Percentiles rank a stretch among this genome's conserved stretches.
phyloP scores from a whole-genome alignment of 2,797 vertebrate genomes.

The Scyliorhinus canicula region DNA sequence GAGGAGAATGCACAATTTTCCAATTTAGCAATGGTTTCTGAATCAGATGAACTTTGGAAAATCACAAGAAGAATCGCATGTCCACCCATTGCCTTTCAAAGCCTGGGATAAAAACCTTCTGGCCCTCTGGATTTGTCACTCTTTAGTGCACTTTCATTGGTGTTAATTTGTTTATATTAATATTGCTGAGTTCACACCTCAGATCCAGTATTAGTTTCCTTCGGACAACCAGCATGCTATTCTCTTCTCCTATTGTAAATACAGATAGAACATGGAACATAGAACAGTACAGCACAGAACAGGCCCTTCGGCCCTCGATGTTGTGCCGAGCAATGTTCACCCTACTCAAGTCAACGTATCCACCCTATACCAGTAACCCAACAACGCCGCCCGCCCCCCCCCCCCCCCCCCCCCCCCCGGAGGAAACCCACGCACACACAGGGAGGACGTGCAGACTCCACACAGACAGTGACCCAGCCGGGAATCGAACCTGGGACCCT shows the following conservation, averaged over 20 bases:
- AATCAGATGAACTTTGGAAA: not conserved
- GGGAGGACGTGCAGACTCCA: too few species aligned
- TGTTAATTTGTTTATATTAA: not conserved
- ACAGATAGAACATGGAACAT: too few species aligned
- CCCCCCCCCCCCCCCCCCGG: too few species aligned
- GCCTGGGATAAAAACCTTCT: not conserved
- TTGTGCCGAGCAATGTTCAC: too few species aligned
- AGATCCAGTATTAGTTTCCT: not conserved
- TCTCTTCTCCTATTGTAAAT: not conserved
- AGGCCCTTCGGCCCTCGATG: too few species aligned
- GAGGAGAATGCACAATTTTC: not conserved
- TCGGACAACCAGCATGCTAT: not conserved
- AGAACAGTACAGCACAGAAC: too few species aligned
- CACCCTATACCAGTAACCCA: too few species aligned
- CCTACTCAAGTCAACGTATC: too few species aligned
- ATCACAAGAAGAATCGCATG: not conserved
- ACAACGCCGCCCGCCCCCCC: too few species aligned
- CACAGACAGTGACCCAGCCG: too few species aligned
- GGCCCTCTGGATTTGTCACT: not conserved
- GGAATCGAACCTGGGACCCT: too few species aligned
- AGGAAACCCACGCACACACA: too few species aligned
- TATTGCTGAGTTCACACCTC: not conserved
- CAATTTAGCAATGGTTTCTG: not conserved
- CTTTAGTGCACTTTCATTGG: not conserved
- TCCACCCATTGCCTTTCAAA: not conserved